Conservation (phyloP, 2,888 invertebrate genomes). For the Anthoptus insignis region DNA sequence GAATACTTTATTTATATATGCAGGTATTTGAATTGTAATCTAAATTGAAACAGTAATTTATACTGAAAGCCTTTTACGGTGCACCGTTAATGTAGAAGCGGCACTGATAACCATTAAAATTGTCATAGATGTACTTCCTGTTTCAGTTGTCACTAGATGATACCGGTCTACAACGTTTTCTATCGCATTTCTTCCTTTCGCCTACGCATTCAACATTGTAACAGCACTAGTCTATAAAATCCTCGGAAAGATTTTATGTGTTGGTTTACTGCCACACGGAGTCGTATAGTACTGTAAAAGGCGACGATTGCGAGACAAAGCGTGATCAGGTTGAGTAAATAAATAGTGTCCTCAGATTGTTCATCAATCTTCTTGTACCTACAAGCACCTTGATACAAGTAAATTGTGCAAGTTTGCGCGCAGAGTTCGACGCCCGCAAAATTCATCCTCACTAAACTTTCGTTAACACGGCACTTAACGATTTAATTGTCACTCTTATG, state of each 20-base stretch:
- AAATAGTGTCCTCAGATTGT: slow-evolving; percentile 78
- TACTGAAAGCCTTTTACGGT: slow-evolving; percentile 7
- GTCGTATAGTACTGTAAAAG: slow-evolving; percentile 74
- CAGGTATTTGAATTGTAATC: neutral
- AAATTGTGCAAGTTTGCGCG: slow-evolving; percentile 76
- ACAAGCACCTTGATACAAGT: slow-evolving; percentile 62
- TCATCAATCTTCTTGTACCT: slow-evolving; percentile 80
- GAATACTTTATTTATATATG: neutral
- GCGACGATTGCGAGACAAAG: slow-evolving; percentile 79
- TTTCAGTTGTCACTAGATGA: slow-evolving; percentile 27
- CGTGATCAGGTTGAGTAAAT: slow-evolving; percentile 83
- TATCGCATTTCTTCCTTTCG: slow-evolving; percentile 54
- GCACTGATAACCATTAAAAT: slow-evolving; percentile 30
- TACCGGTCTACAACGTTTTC: slow-evolving; percentile 58
- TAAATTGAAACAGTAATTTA: slow-evolving; percentile 6
- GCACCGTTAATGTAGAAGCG: slow-evolving; percentile 9
- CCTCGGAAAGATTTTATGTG: slow-evolving; percentile 69
- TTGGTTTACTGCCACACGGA: slow-evolving; percentile 67
- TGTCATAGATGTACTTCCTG: slow-evolving; percentile 20
- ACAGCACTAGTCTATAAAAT: slow-evolving; percentile 47
- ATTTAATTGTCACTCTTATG: slow-evolving; percentile 84
- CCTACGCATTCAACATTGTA: slow-evolving; percentile 52
- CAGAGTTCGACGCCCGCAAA: slow-evolving; percentile 77
- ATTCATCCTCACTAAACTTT: slow-evolving; percentile 80
- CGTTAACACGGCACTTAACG: slow-evolving; percentile 78